Evolutionary conservation across 2,113 vertebrate genomes (phyloP), one percentile per base, ranked within the genome.

Genomic region (Lamprotornis superbus): DNA sequence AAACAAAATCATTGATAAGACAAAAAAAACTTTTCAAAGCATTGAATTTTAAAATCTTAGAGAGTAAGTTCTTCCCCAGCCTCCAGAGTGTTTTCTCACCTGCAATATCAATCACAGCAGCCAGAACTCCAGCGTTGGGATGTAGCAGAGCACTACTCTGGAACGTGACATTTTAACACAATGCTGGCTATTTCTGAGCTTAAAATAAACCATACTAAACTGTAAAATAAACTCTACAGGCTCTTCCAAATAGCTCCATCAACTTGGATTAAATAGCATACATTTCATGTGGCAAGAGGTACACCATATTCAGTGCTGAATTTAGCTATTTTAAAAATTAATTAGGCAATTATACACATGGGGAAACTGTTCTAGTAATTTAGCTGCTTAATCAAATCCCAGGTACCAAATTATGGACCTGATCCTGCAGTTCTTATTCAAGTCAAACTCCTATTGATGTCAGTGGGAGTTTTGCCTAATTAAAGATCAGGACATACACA

Each of bases 321-420:
- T 88, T 95, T 88, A 77, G 91, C 86, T 87, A 97, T 97, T 93
- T 97, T 82, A 94, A 97, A 97, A 95, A 97, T 97, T 95, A 97
- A 96, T 94, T 95, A 96, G 92, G 87, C 95, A 96, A 95, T 96
- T 97, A 95, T 95, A 85, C 88, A 95, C 94, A 85, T 69, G 89
- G 84, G 79, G 85, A 97, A 96, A 96, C 65, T 79, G 94, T 87
- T 96, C 81, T 95, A 90, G 87, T 90, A 95, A 91, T 95, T 97
- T 90, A 96, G 91, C 71, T 93, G 73, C 94, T 96, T 94, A 94
- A 94, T 96, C 95, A 97, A 95, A 94, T 97, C 93, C 89, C 86
- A 97, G 95, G 87, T 93, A 97, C 95, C 91, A 96, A 96, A 97
- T 96, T 94, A 96, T 96, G 95, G 95, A 93, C 95, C 94, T 95